phyloP scores from a whole-genome alignment of 2,113 vertebrate species.

The Vulpes vulpes region DNA sequence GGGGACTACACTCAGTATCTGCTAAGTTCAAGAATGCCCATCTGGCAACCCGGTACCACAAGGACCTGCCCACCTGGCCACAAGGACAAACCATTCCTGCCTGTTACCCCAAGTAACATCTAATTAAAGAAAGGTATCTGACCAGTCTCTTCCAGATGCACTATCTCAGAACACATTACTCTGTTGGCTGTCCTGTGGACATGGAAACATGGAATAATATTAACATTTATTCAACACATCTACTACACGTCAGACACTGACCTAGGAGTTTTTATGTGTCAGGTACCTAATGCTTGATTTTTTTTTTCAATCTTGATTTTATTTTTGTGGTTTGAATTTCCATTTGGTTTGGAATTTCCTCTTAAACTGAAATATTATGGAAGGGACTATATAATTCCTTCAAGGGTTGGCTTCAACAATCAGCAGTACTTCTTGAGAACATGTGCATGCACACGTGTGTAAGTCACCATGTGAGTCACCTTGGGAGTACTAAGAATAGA shows the following conservation, averaged over 20 bases:
- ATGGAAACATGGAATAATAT: neutral
- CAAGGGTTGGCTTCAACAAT: neutral
- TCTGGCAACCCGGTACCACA: neutral
- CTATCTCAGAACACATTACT: neutral
- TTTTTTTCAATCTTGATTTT: neutral
- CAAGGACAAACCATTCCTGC: neutral
- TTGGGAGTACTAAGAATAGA: neutral
- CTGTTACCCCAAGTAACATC: neutral
- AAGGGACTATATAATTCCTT: neutral
- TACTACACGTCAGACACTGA: neutral
- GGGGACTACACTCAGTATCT: neutral
- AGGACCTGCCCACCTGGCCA: neutral
- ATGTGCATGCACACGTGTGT: fast-evolving
- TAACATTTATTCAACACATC: neutral
- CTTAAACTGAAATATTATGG: neutral
- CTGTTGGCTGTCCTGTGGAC: neutral
- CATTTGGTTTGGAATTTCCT: conserved; percentile 18
- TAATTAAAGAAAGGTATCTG: neutral
- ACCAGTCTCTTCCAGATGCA: neutral
- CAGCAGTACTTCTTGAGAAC: neutral
- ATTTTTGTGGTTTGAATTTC: conserved; percentile 19
- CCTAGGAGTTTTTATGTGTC: neutral
- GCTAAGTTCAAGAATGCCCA: neutral
- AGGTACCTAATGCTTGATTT: neutral
- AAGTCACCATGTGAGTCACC: neutral